Conservation (phyloP, 2,797 vertebrate genomes). For the Pogonophryne albipinna region DNA sequence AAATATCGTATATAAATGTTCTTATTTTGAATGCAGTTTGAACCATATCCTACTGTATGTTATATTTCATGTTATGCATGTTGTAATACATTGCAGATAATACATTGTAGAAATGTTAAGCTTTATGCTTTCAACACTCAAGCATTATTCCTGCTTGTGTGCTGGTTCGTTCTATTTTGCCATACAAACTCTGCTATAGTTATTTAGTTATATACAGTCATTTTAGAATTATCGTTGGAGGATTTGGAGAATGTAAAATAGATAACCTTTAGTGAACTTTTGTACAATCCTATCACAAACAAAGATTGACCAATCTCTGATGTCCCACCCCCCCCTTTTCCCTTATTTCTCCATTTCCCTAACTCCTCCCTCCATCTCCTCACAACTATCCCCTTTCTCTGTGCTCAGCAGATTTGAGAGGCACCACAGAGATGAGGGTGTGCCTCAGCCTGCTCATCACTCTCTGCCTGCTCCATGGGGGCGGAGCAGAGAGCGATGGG, state of each 20-base stretch:
- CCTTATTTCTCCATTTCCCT: not conserved
- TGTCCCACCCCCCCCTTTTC: constrained; percentile 6
- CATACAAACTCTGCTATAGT: constrained; percentile 10
- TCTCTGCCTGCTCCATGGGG: constrained; percentile 91
- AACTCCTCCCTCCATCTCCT: not conserved
- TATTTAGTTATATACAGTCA: not conserved
- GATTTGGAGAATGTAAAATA: constrained; percentile 20
- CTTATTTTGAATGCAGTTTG: not conserved
- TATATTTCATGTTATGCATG: not conserved
- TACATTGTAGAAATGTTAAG: not conserved
- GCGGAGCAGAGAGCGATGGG: constrained; percentile 87
- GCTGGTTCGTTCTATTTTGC: not conserved
- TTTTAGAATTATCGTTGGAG: not conserved
- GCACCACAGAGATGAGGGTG: constrained; percentile 87
- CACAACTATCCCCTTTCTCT: not conserved
- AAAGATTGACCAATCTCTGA: constrained; percentile 25
- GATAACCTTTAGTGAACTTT: constrained; percentile 39
- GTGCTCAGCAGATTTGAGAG: constrained; percentile 48
- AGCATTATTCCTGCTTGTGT: not conserved
- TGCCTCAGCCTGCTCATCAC: constrained; percentile 89
- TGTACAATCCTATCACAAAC: constrained; percentile 26
- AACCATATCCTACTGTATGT: not conserved
- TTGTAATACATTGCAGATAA: not conserved
- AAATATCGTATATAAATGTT: not conserved
- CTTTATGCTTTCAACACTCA: not conserved